Percentiles rank a stretch among this genome's conserved stretches.
These are phyloP conservation scores for Felis chaus DNA, from an alignment of 2,113 vertebrate genomes.

Conservation along the genomic window DNA sequence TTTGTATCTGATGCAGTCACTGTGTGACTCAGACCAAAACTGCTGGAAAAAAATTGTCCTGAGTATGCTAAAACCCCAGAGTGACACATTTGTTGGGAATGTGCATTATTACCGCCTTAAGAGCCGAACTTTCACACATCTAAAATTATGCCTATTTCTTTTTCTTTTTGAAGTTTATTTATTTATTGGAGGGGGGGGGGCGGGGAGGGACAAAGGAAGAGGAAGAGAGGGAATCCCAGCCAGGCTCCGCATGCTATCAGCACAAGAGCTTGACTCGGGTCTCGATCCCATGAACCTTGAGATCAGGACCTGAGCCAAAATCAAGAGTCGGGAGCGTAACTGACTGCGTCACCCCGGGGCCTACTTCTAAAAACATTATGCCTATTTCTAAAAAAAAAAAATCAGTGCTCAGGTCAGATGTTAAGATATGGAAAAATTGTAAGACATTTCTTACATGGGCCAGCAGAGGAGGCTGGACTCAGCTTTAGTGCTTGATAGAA, in stretches of 20 bases:
- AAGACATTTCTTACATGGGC: not conserved
- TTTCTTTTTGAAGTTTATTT: too few relatives aligned
- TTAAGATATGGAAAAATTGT: not conserved
- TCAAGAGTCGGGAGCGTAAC: too few relatives aligned
- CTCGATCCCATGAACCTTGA: too few relatives aligned
- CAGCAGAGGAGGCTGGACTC: not conserved
- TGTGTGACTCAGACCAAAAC: slow-evolving; percentile 2
- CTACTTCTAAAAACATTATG: not conserved
- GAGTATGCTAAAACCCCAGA: not conserved
- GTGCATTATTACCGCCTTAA: not conserved
- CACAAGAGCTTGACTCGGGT: too few relatives aligned
- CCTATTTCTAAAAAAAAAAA: not conserved
- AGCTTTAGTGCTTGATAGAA: not conserved
- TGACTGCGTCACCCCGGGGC: too few relatives aligned
- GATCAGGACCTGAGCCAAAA: too few relatives aligned
- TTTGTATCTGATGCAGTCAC: not conserved
- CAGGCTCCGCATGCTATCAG: too few relatives aligned
- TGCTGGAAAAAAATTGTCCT: not conserved
- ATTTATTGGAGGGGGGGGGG: too few relatives aligned
- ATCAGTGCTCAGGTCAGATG: not conserved
- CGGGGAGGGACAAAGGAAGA: too few relatives aligned
- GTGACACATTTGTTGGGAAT: not conserved
- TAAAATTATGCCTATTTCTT: not conserved
- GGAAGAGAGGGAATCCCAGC: too few relatives aligned
- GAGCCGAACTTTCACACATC: not conserved